Evolutionary conservation across 1,140 invertebrate species (phyloP).

Genomic region (Drosophila arawakana): DNA sequence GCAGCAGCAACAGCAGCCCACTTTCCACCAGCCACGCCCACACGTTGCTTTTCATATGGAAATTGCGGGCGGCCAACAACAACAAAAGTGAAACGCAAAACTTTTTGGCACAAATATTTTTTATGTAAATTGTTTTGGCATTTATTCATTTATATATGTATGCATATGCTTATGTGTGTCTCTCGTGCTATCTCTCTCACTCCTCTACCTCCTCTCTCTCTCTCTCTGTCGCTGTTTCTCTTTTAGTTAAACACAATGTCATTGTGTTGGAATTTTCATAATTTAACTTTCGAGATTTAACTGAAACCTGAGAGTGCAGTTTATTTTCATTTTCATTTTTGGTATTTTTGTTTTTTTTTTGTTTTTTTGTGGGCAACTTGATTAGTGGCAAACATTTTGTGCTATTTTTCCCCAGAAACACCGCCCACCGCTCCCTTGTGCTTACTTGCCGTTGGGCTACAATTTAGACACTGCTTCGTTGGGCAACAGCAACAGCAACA

Average conservation of each 20-base stretch:
- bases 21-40: constrained; percentile 21
- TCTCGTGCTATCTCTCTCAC: neutral
- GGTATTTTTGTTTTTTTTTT: neutral
- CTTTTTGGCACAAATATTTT: constrained; percentile 79
- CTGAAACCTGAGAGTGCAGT: constrained; percentile 28
- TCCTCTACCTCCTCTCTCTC: neutral
- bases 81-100: constrained; percentile 56
- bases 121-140: constrained; percentile 80
- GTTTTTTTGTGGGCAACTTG: constrained; percentile 19
- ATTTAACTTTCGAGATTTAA: constrained; percentile 68
- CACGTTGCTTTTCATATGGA: constrained; percentile 72
- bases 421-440: neutral
- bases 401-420: neutral
- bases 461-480: constrained; percentile 41
- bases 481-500: constrained; percentile 15
- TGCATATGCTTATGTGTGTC: constrained; percentile 23
- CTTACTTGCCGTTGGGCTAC: neutral
- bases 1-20: neutral
- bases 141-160: constrained; percentile 71
- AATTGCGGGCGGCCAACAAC: constrained; percentile 43
- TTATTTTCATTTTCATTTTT: constrained; percentile 20
- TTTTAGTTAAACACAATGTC: constrained; percentile 22
- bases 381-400: constrained; percentile 28
- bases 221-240: neutral
- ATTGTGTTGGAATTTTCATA: constrained; percentile 73